Conservation (phyloP, 2,797 vertebrate species). For the Lagocephalus sceleratus region DNA sequence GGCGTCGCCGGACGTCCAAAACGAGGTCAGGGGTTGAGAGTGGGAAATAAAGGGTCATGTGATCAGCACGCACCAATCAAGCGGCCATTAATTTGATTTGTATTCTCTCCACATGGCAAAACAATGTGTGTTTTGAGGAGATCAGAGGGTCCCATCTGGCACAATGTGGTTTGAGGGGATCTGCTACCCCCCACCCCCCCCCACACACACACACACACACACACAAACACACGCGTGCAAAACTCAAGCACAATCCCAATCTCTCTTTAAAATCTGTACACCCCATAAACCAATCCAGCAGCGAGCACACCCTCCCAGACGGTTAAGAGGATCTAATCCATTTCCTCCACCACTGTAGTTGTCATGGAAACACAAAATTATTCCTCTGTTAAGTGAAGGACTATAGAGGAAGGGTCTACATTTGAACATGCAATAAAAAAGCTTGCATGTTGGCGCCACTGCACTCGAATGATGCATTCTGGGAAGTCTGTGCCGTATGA, state of each 20-base stretch:
- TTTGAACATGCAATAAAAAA: constrained; percentile 18
- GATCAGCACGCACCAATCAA: neutral
- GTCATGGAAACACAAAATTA: constrained; percentile 67
- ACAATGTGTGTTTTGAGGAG: constrained; percentile 33
- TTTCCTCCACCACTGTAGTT: constrained; percentile 58
- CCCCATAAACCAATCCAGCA: constrained; percentile 28
- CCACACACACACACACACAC: constrained; percentile 15
- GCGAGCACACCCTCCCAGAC: constrained; percentile 39
- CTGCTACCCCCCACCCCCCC: constrained; percentile 11
- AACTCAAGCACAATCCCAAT: constrained; percentile 38
- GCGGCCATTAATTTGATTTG: constrained; percentile 5
- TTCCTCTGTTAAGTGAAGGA: constrained; percentile 29
- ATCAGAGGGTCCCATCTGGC: constrained; percentile 61
- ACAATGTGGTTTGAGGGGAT: constrained; percentile 48
- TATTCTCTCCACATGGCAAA: constrained; percentile 4
- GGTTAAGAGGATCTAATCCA: constrained; percentile 52
- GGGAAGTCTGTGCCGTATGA: constrained; percentile 8
- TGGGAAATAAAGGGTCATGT: constrained; percentile 5
- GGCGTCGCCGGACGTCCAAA: neutral
- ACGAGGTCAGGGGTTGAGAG: constrained; percentile 11
- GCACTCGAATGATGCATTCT: constrained; percentile 17
- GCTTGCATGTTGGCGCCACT: constrained; percentile 4
- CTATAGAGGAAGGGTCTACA: constrained; percentile 1
- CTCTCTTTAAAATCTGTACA: constrained; percentile 25
- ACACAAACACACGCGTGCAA: constrained; percentile 5